Conservation (phyloP, 1,140 invertebrate genomes). For the Camponotus vicinus region DNA sequence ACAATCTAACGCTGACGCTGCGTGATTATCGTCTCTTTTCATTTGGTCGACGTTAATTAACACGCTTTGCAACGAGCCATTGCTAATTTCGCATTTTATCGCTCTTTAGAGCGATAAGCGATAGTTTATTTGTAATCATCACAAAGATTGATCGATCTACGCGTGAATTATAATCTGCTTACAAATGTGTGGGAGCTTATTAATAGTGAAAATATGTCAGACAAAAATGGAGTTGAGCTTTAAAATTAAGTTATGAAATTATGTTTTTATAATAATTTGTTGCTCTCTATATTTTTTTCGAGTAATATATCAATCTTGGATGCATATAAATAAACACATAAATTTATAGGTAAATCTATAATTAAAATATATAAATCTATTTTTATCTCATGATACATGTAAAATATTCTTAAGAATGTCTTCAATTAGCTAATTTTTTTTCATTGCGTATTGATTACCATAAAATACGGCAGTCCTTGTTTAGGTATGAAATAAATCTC, state of each 20-base stretch:
- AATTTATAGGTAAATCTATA: background rate
- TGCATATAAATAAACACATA: background rate
- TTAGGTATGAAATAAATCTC: slow-evolving; percentile 53
- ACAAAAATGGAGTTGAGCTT: background rate
- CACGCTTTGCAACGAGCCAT: slow-evolving; percentile 16
- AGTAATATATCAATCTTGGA: background rate
- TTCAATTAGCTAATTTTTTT: background rate
- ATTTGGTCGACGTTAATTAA: slow-evolving; percentile 66
- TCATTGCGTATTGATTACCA: background rate
- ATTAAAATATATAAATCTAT: background rate
- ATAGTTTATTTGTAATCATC: slow-evolving; percentile 38
- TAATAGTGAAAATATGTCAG: background rate
- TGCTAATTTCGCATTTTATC: slow-evolving; percentile 10
- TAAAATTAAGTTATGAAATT: slow-evolving; percentile 5
- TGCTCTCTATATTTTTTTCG: background rate
- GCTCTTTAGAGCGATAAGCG: background rate
- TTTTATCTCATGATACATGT: background rate
- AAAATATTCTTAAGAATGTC: background rate
- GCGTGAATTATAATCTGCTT: background rate
- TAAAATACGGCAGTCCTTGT: slow-evolving; percentile 7
- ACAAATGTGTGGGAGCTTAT: background rate
- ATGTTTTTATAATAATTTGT: background rate
- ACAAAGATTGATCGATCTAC: slow-evolving; percentile 28
- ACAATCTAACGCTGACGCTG: slow-evolving; percentile 16
- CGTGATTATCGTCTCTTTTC: slow-evolving; percentile 52